A percentile compares a stretch with the other conserved stretches of the same genome.
These are phyloP conservation scores for Apamea monoglypha DNA, from an alignment of 2,888 invertebrate species.

Conservation along the genomic window DNA sequence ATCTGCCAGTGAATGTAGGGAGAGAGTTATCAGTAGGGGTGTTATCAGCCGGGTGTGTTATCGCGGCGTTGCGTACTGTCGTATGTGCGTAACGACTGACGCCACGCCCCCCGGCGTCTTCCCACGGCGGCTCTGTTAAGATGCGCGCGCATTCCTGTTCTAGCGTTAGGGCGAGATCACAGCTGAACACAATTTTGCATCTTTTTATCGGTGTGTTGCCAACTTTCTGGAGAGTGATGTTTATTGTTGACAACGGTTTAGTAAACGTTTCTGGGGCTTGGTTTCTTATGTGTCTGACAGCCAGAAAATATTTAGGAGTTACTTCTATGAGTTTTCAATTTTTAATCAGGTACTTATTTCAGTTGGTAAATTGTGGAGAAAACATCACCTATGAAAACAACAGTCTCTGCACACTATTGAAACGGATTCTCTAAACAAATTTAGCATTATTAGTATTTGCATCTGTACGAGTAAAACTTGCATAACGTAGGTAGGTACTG, in stretches of 20 bases:
- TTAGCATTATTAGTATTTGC: background rate
- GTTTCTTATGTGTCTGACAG: background rate
- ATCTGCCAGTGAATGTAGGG: constrained; percentile 9
- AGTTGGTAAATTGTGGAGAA: background rate
- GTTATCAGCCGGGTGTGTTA: constrained; percentile 74
- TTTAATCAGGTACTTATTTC: too few species aligned
- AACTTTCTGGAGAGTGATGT: constrained; percentile 18
- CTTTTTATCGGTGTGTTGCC: constrained; percentile 35
- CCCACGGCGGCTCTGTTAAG: constrained; percentile 75
- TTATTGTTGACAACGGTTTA: constrained; percentile 4
- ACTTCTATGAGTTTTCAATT: background rate
- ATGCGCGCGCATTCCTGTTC: constrained; percentile 87
- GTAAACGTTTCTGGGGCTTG: background rate
- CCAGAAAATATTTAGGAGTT: background rate
- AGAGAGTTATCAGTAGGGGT: constrained; percentile 33
- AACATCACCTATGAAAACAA: background rate
- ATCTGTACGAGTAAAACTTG: background rate
- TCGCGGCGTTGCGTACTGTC: constrained; percentile 83
- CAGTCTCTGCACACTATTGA: background rate
- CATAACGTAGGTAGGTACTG: background rate
- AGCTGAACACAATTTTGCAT: constrained; percentile 67
- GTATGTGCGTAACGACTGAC: constrained; percentile 84
- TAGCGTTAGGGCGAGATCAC: constrained; percentile 80
- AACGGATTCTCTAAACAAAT: background rate
- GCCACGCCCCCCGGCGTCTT: constrained; percentile 87